A percentile compares a stretch with the other conserved stretches of the same genome.
These are phyloP conservation scores for Temnothorax curvispinosus DNA, from an alignment of 1,140 invertebrate species.

Conservation along the genomic window DNA sequence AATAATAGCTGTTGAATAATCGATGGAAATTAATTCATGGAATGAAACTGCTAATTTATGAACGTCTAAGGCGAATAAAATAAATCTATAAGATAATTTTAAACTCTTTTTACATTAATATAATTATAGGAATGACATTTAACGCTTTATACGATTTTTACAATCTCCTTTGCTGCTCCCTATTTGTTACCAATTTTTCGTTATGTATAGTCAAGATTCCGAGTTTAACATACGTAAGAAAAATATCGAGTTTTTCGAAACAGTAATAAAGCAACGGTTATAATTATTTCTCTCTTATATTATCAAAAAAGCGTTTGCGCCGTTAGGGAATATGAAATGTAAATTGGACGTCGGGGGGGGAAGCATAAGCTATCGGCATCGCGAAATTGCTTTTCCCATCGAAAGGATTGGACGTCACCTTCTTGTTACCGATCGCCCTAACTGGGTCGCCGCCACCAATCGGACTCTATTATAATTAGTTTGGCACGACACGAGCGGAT, in stretches of 20 bases:
- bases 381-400: conserved; percentile 36
- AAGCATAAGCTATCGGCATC: conserved; percentile 23
- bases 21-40: background rate
- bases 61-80: background rate
- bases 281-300: conserved; percentile 27
- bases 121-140: background rate
- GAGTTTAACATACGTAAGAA: background rate
- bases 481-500: conserved; percentile 11
- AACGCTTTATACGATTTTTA: background rate
- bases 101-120: background rate
- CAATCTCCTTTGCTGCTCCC: background rate
- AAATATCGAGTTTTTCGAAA: background rate
- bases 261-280: background rate
- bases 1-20: background rate
- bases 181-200: background rate
- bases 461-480: conserved; percentile 48
- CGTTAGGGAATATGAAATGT: conserved; percentile 44
- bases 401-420: conserved; percentile 6
- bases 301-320: conserved; percentile 18
- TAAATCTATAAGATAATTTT: background rate
- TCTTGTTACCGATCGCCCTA: conserved; percentile 16
- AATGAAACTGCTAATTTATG: background rate
- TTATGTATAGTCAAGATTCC: background rate
- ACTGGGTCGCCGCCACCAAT: background rate
- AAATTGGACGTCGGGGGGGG: conserved; percentile 24